Evolutionary conservation across 2,888 invertebrate species (phyloP), one percentile per base, ranked within the genome.

Genomic region (Aporophyla nigra): DNA sequence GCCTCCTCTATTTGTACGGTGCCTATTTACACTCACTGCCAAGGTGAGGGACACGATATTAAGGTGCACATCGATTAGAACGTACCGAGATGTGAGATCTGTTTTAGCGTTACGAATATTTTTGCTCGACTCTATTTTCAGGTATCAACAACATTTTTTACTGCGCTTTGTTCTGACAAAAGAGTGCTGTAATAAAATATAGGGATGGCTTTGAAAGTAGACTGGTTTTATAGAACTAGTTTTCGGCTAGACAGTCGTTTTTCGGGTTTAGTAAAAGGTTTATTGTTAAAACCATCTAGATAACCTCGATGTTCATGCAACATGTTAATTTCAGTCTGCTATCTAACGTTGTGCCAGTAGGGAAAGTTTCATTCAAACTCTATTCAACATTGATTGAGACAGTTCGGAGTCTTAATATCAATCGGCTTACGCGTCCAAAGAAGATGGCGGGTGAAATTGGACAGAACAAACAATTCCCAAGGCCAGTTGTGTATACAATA

Each of bases 21-120:
- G 87, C 87, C 91, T 93, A 91, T 93, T 92, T 92, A 90, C 91
- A 88, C 87, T 89, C 89, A 90, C 90, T 92, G 94, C 93, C 96
- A 95, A 96, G 95, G 95, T 96, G 95, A 95, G 92, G 94, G 93
- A 87, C 94, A 89, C 85, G 78, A 83, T 77, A 75, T 84, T 82
- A 84, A 86, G 82, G 83, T 82, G 83, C 72, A 76, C 67, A 83
- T 78, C 70, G 59, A 83, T 83, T 82, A 83, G 71, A 86, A 72
- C 76, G 76, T 66, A 88, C n/a, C 72, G 53, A 70, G 58, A 73
- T 69, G 21, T 27, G 5, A 75, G 63, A 68, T 71, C 49, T 72
- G 53, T 71, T 65, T 71, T 54, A 53, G 74, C 66, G n/a, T 27
- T 24, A n/a, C 59, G 21, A 56, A 71, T 53, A 53, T 58, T 61